Conservation (phyloP, 2,113 vertebrate genomes). For the Phainopepla nitens region DNA sequence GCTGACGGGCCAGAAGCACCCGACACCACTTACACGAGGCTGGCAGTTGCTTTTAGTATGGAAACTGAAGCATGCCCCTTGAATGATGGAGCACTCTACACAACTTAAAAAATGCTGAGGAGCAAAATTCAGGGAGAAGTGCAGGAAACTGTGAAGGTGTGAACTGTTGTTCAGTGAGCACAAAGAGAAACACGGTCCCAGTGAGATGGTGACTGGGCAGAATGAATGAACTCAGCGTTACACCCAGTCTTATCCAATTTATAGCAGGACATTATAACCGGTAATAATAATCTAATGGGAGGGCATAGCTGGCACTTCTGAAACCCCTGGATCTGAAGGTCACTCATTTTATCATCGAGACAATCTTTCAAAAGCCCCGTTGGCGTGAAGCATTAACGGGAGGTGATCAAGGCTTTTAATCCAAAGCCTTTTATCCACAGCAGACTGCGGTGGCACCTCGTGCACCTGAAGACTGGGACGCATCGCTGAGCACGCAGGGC, state of each 20-base stretch:
- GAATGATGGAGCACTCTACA: background rate
- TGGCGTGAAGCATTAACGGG: background rate
- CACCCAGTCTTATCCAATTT: background rate
- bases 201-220: background rate
- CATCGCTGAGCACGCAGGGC: background rate
- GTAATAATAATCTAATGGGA: constrained; percentile 29
- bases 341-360: constrained; percentile 14
- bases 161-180: background rate
- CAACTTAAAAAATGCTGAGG: background rate
- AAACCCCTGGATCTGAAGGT: constrained; percentile 11
- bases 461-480: background rate
- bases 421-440: background rate
- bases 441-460: rapidly evolving
- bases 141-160: background rate
- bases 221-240: background rate
- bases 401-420: constrained; percentile 29
- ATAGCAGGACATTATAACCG: background rate
- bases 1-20: background rate
- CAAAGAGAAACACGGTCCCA: background rate
- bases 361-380: background rate
- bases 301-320: background rate
- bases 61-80: background rate
- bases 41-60: background rate
- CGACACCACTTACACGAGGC: background rate
- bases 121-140: constrained; percentile 18